A percentile compares a stretch with the other conserved stretches of the same genome.
Evolutionary conservation across 2,113 vertebrate species (phyloP).

Genomic region (Pelodiscus sinensis): DNA sequence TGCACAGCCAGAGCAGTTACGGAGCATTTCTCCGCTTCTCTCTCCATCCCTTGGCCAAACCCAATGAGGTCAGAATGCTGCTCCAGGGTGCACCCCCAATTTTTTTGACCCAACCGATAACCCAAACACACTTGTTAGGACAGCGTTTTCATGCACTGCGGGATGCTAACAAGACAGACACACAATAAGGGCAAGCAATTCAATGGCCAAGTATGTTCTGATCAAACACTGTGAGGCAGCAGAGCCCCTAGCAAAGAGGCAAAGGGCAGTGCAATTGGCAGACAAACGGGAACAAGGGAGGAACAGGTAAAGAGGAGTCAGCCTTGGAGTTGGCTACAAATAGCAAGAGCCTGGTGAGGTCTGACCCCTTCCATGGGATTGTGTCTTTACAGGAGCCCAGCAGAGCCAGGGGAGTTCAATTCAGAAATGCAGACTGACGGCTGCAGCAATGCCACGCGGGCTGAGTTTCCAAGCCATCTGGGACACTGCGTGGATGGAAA

Average conservation of each 20-base stretch:
- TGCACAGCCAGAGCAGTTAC: background rate
- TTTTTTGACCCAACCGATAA: background rate
- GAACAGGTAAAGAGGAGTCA: background rate
- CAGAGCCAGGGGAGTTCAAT: fast-evolving
- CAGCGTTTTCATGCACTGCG: background rate
- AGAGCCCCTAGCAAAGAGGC: background rate
- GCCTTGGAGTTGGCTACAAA: background rate
- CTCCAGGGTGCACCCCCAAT: fast-evolving
- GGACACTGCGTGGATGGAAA: background rate
- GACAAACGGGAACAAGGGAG: background rate
- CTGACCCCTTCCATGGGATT: fast-evolving
- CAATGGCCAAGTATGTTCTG: background rate
- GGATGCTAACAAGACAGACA: background rate
- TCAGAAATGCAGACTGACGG: background rate
- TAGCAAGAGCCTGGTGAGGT: background rate
- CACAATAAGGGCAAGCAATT: background rate
- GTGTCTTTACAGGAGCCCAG: background rate
- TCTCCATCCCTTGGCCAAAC: fast-evolving
- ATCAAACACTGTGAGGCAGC: background rate
- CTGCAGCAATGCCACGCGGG: fast-evolving
- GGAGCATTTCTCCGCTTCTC: fast-evolving
- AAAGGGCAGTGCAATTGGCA: background rate
- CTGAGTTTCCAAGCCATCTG: background rate
- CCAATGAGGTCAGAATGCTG: background rate
- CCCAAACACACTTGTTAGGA: fast-evolving